Conservation (phyloP, 1,140 invertebrate genomes). For the Bombus picipes region DNA sequence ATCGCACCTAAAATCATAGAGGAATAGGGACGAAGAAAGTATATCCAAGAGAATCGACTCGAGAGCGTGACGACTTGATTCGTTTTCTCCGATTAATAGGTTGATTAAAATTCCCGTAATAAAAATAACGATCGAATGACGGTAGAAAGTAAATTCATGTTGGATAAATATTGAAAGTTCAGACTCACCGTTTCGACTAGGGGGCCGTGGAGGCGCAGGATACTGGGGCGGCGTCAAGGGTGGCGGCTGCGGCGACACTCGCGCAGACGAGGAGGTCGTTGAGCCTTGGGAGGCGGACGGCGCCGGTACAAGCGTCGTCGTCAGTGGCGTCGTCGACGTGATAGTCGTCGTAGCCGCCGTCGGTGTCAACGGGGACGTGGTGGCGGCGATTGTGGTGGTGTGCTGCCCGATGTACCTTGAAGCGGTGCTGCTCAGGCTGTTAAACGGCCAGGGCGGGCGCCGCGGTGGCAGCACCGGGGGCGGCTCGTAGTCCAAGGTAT, state of each 20-base stretch:
- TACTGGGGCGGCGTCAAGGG: conserved; percentile 80
- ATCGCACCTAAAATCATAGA: too few species aligned
- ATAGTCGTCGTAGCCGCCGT: conserved; percentile 52
- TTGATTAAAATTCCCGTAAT: not conserved
- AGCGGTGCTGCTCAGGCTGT: conserved; percentile 72
- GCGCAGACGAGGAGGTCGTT: conserved; percentile 60
- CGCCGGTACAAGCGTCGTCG: conserved; percentile 49
- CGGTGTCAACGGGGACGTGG: conserved; percentile 54
- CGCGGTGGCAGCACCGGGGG: conserved; percentile 82
- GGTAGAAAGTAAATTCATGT: not conserved
- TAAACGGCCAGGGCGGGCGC: conserved; percentile 80
- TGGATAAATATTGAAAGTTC: not conserved
- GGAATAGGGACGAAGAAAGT: too few species aligned
- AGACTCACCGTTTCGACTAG: conserved; percentile 81
- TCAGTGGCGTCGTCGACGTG: conserved; percentile 48
- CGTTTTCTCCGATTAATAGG: too few species aligned
- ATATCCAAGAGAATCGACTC: too few species aligned
- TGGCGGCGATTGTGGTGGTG: conserved; percentile 44
- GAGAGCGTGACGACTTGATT: too few species aligned
- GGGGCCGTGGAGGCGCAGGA: conserved; percentile 81
- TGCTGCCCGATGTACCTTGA: conserved; percentile 58
- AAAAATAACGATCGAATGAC: not conserved
- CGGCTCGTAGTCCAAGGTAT: conserved; percentile 81
- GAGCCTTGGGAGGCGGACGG: conserved; percentile 56
- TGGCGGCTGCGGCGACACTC: conserved; percentile 70